A percentile compares a stretch with the other conserved stretches of the same genome.
Evolutionary conservation across 2,113 vertebrate species (phyloP).

Genomic region (Hydrolagus affinis): DNA sequence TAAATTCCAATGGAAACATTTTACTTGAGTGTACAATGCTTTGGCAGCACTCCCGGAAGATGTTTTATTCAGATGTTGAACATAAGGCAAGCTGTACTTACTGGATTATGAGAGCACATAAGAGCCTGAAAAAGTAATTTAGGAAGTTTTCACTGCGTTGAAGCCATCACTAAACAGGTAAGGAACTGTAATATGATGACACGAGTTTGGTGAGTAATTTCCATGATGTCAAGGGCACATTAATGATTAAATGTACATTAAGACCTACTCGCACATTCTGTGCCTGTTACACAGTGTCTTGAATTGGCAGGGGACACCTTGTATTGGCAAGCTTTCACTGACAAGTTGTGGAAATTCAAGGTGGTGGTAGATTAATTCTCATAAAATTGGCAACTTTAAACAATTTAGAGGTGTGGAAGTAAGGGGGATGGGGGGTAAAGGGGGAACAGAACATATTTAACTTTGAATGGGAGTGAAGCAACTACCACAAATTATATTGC

Average conservation of each 20-base stretch:
- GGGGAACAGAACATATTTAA: constrained; percentile 44
- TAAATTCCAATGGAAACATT: background rate
- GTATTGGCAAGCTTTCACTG: constrained; percentile 53
- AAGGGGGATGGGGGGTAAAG: constrained; percentile 43
- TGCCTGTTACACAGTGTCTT: constrained; percentile 56
- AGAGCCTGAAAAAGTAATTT: background rate
- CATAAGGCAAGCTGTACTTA: background rate
- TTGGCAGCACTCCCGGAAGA: background rate
- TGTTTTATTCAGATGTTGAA: constrained; percentile 13
- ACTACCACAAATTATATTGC: background rate
- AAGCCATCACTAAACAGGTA: constrained; percentile 44
- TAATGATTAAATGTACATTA: constrained; percentile 59
- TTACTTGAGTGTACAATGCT: background rate
- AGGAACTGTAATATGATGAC: constrained; percentile 53
- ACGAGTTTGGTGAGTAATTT: constrained; percentile 58
- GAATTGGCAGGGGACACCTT: constrained; percentile 50
- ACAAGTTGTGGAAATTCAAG: constrained; percentile 51
- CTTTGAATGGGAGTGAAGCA: background rate
- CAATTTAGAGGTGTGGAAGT: constrained; percentile 37
- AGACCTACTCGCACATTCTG: constrained; percentile 50
- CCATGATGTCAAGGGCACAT: constrained; percentile 60
- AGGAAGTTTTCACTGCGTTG: constrained; percentile 43
- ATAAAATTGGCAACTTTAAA: constrained; percentile 43
- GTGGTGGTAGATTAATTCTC: constrained; percentile 44
- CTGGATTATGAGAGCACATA: background rate